A percentile compares a stretch with the other conserved stretches of the same genome.
These are phyloP conservation scores for Carcinoscorpius rotundicauda DNA, from an alignment of 1,140 invertebrate genomes.

Conservation along the genomic window DNA sequence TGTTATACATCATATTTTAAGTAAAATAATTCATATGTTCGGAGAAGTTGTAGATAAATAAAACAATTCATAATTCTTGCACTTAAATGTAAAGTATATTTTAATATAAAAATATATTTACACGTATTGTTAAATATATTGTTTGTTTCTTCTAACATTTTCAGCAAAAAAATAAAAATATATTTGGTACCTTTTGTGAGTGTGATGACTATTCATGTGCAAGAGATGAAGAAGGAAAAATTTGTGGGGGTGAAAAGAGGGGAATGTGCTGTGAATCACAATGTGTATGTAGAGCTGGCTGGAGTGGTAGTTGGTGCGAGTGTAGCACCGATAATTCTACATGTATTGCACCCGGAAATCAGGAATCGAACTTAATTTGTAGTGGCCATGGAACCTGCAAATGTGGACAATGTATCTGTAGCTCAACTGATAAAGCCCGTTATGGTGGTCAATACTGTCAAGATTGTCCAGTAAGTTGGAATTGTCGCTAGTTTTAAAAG, in stretches of 20 bases:
- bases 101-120: too few relatives aligned
- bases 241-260: slow-evolving; percentile 53
- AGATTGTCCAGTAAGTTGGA: slow-evolving; percentile 53
- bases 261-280: slow-evolving; percentile 33
- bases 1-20: too few relatives aligned
- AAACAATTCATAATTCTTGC: too few relatives aligned
- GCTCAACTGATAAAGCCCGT: slow-evolving; percentile 23
- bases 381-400: slow-evolving; percentile 44
- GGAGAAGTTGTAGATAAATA: too few relatives aligned
- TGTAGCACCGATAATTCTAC: slow-evolving; percentile 14
- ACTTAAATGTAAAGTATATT: too few relatives aligned
- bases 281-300: slow-evolving; percentile 81
- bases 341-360: slow-evolving; percentile 14
- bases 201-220: slow-evolving; percentile 92
- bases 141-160: too few relatives aligned
- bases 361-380: slow-evolving; percentile 15
- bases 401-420: slow-evolving; percentile 40
- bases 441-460: slow-evolving; percentile 74
- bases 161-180: too few relatives aligned
- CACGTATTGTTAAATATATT: too few relatives aligned
- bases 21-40: too few relatives aligned
- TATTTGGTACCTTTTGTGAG: slow-evolving; percentile 52
- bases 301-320: slow-evolving; percentile 69
- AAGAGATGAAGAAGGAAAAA: slow-evolving; percentile 50
- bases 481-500: too few relatives aligned